Conservation (phyloP, 1,140 invertebrate species). For the Rhagoletis pomonella region DNA sequence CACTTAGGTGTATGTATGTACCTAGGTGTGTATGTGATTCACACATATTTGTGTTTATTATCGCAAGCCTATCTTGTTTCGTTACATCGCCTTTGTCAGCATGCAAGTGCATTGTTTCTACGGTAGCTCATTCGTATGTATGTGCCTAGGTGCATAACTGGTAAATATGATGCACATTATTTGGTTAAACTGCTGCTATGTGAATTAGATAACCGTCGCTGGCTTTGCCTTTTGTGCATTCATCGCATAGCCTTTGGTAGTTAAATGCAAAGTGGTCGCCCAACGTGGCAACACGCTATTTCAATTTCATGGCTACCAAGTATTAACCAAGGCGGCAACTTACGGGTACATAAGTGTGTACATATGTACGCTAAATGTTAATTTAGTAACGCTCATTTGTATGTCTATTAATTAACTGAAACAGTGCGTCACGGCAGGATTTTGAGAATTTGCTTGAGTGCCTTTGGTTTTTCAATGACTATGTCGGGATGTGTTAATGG, state of each 20-base stretch:
- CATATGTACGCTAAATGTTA: background rate
- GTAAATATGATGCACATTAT: background rate
- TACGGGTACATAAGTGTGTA: background rate
- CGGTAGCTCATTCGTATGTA: background rate
- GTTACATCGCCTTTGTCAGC: background rate
- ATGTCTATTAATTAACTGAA: background rate
- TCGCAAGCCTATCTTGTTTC: background rate
- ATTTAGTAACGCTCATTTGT: background rate
- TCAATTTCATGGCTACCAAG: background rate
- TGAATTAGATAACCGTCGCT: too few species aligned
- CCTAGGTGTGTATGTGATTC: background rate
- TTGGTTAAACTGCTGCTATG: too few species aligned
- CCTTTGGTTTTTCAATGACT: too few species aligned
- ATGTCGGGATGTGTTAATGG: too few species aligned
- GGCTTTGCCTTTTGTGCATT: background rate
- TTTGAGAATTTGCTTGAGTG: background rate
- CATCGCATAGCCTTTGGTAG: background rate
- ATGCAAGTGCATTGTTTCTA: background rate
- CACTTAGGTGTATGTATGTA: too few species aligned
- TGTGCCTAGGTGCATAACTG: background rate
- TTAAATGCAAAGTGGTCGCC: background rate
- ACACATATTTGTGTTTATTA: constrained; percentile 10
- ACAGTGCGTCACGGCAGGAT: background rate
- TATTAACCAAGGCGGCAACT: background rate
- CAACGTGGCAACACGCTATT: background rate